phyloP scores from a whole-genome alignment of 2,797 vertebrate species.

The Eleutherodactylus coqui region DNA sequence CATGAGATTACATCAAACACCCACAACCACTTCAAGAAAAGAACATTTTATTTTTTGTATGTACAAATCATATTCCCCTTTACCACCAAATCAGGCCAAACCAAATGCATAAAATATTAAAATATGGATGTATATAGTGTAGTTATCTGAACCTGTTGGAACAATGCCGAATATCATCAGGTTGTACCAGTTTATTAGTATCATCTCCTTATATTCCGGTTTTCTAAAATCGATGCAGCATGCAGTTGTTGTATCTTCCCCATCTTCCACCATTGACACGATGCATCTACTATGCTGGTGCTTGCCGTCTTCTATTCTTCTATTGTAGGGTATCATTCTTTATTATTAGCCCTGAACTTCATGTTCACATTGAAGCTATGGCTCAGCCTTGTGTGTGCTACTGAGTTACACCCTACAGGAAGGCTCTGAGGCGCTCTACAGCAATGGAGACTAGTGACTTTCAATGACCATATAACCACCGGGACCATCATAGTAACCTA shows the following conservation, averaged over 20 bases:
- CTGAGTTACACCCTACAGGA: neutral
- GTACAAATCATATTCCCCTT: slow-evolving; percentile 24
- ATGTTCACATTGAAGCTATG: neutral
- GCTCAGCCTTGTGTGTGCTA: neutral
- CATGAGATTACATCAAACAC: neutral
- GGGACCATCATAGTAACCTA: neutral
- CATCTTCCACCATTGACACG: neutral
- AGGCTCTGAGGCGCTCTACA: neutral
- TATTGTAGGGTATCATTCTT: neutral
- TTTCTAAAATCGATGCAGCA: neutral
- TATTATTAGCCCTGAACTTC: neutral
- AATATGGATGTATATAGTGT: neutral
- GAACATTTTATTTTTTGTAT: slow-evolving; percentile 54
- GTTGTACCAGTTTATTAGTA: neutral
- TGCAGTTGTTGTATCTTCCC: neutral
- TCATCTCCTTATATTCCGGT: neutral
- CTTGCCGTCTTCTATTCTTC: neutral
- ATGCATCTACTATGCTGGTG: neutral
- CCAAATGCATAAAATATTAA: neutral
- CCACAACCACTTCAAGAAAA: slow-evolving; percentile 11
- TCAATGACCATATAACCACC: neutral
- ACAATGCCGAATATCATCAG: neutral
- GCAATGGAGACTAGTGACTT: neutral
- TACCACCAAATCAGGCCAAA: neutral
- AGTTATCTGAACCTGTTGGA: neutral